Evolutionary conservation across 2,797 vertebrate genomes (phyloP), one percentile per base, ranked within the genome.

Genomic region (Todus mexicanus): DNA sequence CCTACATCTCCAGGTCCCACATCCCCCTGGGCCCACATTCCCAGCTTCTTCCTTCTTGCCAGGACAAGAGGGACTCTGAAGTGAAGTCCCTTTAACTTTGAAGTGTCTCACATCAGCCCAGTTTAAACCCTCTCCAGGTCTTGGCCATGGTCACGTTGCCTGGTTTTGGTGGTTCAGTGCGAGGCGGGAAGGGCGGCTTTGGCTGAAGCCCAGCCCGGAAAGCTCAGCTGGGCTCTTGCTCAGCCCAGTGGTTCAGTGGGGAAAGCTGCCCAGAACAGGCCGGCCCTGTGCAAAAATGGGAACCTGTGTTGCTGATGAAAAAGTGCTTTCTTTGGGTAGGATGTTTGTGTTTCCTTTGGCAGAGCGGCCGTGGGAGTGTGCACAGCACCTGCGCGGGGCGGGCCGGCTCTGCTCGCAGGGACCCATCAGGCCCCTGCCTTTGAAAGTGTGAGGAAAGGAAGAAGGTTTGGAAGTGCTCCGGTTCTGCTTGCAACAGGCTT

Each of bases 311-410:
- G 80, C 83, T 4, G 64, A 91, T 91, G 96, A 96, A 96, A n/a
- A 93, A 94, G 92, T 87, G 86, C 96, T 93, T 96, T 96, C 93
- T 95, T 92, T 89, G 69, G 86, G 86, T 73, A 65, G 92, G 92
- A 96, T 89, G 96, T 95, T 94, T 90, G 86, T 93, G 92, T 96
- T 96, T 90, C 94, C 92, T 35, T 92, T 94, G 94, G 96, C 96
- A 83, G 71, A 13, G 69, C 1, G 2, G 77, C 47, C 0, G 7
- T 26, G 2, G 90, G 87, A 95, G 61, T 4, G 9, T 64, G 87
- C 59, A 9, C 65, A 84, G 94, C 93, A 94, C 95, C 95, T 95
- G 91, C 86, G 50, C 5, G 2, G 68, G 54, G 74, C 75, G 63
- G 61, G 77, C 81, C 66, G 87, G 82, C 81, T 40, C 77, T 37